Evolutionary conservation across 2,113 vertebrate species (phyloP), one percentile per base, ranked within the genome.

Genomic region (Anarrhichthys ocellatus): DNA sequence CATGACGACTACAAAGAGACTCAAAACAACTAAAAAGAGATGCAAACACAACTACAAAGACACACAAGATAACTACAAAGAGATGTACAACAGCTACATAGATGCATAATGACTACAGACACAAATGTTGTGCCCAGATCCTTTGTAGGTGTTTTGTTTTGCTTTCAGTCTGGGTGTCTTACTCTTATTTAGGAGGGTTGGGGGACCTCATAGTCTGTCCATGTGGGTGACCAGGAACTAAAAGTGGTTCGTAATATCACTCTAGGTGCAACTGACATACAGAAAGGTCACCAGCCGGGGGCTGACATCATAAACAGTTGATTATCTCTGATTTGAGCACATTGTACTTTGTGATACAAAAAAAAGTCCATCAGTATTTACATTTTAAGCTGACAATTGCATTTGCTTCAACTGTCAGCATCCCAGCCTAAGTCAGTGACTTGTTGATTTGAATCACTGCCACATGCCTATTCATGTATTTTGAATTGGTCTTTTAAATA

Each of bases 361-460:
- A 22, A 1, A 6, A 18, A 48, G 46, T 48, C 44, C 44, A 17
- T 6, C 17, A 6, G 46, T 48, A 5, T 70, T 34, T 6, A 15
- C 38, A 20, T 29, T 29, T 79, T 11, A 48, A n/a, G 76, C 38
- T 63, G 67, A 68, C 52, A 4, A 24, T 24, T 24, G n/a, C n/a
- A 79, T 76, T 80, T 42, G 34, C 14, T 63, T 2, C 14, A 10
- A 50, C 42, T 32, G 64, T 56, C 59, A 76, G 32, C 34, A 29
- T 63, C 62, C 32, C 46, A 27, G 22, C 32, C 24, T 22, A 2
- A 48, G 44, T 70, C 22, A 11, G 34, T 44, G 18, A 46, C 58
- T 74, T 61, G 71, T 81, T 72, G 72, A 64, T 68, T 73, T 78
- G 79, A 87, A 50, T 83, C 42, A 1, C 34, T 52, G 87, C 70